A percentile compares a stretch with the other conserved stretches of the same genome.
phyloP scores from a whole-genome alignment of 1,140 invertebrate species.

The Subanguina moxae region DNA sequence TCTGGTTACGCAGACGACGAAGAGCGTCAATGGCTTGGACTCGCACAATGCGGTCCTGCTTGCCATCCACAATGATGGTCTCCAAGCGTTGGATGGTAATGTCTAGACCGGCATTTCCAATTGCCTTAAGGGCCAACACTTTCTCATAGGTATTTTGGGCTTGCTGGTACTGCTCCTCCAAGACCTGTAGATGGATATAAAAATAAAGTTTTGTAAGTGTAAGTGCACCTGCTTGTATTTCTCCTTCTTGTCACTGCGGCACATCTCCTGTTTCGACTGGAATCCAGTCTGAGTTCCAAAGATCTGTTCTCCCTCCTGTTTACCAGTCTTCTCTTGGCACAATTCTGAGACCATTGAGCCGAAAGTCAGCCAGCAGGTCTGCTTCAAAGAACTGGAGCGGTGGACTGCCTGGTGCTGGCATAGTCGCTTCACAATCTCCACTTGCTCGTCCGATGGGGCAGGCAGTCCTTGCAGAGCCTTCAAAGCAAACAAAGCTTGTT shows the following conservation, averaged over 20 bases:
- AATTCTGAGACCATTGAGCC: constrained; percentile 46
- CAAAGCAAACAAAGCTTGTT: constrained; percentile 37
- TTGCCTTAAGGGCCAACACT: constrained; percentile 45
- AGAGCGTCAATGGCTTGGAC: constrained; percentile 50
- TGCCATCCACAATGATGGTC: constrained; percentile 46
- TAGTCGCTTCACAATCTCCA: constrained; percentile 34
- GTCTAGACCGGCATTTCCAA: constrained; percentile 55
- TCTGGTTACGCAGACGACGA: constrained; percentile 39
- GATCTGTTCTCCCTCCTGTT: constrained; percentile 18
- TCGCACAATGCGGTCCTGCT: constrained; percentile 40
- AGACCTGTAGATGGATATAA: constrained; percentile 25
- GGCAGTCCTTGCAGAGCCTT: constrained; percentile 33
- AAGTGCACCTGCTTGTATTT: constrained; percentile 31
- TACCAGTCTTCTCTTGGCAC: constrained; percentile 41
- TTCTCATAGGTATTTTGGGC: constrained; percentile 47
- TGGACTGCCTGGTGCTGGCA: constrained; percentile 41
- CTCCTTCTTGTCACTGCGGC: constrained; percentile 41
- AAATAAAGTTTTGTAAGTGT: not conserved
- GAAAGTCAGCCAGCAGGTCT: constrained; percentile 50
- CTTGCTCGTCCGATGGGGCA: constrained; percentile 38
- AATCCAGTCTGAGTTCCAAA: constrained; percentile 21
- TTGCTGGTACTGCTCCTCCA: constrained; percentile 34
- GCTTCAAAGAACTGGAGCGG: constrained; percentile 30
- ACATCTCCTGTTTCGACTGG: constrained; percentile 27
- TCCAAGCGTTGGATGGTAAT: constrained; percentile 39